These are phyloP conservation scores for Opisthocomus hoazin DNA, from an alignment of 2,113 vertebrate species.

Conservation along the genomic window DNA sequence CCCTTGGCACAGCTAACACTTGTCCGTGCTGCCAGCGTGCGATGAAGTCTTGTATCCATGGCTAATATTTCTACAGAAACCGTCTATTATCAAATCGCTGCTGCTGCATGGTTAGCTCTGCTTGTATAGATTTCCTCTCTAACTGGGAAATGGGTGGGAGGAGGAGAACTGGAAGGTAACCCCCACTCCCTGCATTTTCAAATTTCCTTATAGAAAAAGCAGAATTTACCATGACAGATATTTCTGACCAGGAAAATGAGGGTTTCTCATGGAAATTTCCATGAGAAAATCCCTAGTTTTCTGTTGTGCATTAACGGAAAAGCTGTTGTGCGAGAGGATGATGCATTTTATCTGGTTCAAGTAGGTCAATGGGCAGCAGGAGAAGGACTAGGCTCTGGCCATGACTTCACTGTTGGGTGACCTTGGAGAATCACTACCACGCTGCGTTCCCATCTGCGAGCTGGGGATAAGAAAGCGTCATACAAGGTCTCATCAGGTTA, in stretches of 20 bases:
- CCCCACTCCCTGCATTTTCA: background rate
- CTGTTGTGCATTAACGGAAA: background rate
- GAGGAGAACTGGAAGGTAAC: background rate
- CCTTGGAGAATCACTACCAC: background rate
- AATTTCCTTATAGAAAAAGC: background rate
- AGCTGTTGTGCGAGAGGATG: background rate
- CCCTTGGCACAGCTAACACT: background rate
- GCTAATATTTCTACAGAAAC: background rate
- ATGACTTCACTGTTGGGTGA: background rate
- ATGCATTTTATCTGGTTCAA: background rate
- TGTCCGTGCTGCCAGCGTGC: background rate
- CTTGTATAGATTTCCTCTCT: background rate
- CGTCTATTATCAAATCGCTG: background rate
- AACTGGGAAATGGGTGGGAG: background rate
- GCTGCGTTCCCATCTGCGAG: background rate
- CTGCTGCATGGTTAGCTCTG: background rate
- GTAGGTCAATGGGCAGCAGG: background rate
- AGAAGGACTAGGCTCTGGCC: background rate
- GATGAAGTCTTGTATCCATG: background rate
- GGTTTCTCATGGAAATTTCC: background rate
- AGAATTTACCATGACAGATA: background rate
- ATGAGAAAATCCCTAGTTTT: background rate
- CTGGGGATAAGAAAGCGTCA: background rate
- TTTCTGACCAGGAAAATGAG: background rate
- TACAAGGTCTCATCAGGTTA: background rate